Percentiles rank a stretch among this genome's conserved stretches.
Conservation (phyloP, 2,888 invertebrate species). For the Timema podura region DNA sequence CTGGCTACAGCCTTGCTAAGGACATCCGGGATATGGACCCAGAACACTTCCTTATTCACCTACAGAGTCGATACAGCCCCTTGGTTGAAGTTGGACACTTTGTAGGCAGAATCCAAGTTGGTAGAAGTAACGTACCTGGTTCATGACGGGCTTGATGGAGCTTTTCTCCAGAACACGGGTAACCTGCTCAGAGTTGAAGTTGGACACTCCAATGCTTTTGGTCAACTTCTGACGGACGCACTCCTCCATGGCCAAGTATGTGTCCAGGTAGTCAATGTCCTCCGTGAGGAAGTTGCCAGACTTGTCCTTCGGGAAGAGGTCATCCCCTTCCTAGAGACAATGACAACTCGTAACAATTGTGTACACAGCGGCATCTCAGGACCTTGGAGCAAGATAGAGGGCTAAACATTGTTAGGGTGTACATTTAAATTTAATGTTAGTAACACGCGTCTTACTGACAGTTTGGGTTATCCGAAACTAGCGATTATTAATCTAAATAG, state of each 20-base stretch:
- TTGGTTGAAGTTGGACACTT: too few relatives aligned
- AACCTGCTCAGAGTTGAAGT: slow-evolving; percentile 50
- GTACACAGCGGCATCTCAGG: background rate
- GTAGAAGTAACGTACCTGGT: slow-evolving; percentile 30
- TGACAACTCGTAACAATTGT: background rate
- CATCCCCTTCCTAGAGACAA: slow-evolving; percentile 40
- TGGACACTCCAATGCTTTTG: slow-evolving; percentile 49
- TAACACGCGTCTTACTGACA: too few relatives aligned
- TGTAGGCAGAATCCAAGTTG: too few relatives aligned
- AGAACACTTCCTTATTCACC: too few relatives aligned
- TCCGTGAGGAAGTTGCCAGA: slow-evolving; percentile 45
- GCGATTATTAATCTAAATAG: too few relatives aligned
- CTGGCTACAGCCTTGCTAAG: too few relatives aligned
- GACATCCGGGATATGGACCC: too few relatives aligned
- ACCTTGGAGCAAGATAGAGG: background rate
- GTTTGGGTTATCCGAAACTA: too few relatives aligned
- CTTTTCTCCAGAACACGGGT: slow-evolving; percentile 44
- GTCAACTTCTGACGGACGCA: slow-evolving; percentile 45
- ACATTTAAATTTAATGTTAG: background rate
- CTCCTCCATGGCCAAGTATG: slow-evolving; percentile 46
- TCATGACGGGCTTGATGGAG: slow-evolving; percentile 35
- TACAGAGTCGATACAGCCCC: too few relatives aligned
- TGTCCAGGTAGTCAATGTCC: slow-evolving; percentile 44
- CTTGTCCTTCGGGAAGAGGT: slow-evolving; percentile 40
- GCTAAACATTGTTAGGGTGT: background rate